Evolutionary conservation across 2,888 invertebrate species (phyloP), one percentile per base, ranked within the genome.

Genomic region (Celastrina argiolus): DNA sequence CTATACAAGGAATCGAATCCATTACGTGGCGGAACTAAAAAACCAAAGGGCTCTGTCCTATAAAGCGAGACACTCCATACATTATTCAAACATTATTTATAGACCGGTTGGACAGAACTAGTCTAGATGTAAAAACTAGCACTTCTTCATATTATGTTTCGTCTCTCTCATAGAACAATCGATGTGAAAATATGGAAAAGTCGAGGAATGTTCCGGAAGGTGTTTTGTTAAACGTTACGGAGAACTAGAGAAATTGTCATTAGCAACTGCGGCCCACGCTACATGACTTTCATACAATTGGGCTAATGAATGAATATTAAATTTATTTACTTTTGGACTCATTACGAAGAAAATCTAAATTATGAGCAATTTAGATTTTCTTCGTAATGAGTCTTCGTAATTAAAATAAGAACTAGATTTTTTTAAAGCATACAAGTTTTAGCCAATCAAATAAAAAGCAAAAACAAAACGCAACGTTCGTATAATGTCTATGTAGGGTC

Each of bases 31-130:
- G 56, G 28, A 56, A 28, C 26, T 7, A 58, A 58, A 58, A 58
- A 58, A 58, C 14, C 8, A 56, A 26, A 56, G 56, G 28, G 56
- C 56, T 42, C 42, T 42, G 42, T 18, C 2, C 39, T 56, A 58
- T 31, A 65, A 64, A 61, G 56, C 64, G 59, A 66, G 64, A 69
- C 69, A 70, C 71, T 72, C 69, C 72, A 80, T 81, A 78, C 74
- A 80, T 81, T 74, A 81, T 81, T 77, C 77, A 80, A 70, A 61
- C 66, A 64, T 75, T 82, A 81, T 81, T 81, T 78, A 79, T 81
- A 79, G 76, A 72, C 64, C 59, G 58, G 69, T 68, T 58, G 70
- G 70, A 68, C 71, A 72, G 73, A 74, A 74, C 72, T 73, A 68
- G 72, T 72, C 67, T 64, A 65, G 18, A 28, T 28, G 65, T 58